phyloP scores from a whole-genome alignment of 2,113 vertebrate genomes.

The Daubentonia madagascariensis region DNA sequence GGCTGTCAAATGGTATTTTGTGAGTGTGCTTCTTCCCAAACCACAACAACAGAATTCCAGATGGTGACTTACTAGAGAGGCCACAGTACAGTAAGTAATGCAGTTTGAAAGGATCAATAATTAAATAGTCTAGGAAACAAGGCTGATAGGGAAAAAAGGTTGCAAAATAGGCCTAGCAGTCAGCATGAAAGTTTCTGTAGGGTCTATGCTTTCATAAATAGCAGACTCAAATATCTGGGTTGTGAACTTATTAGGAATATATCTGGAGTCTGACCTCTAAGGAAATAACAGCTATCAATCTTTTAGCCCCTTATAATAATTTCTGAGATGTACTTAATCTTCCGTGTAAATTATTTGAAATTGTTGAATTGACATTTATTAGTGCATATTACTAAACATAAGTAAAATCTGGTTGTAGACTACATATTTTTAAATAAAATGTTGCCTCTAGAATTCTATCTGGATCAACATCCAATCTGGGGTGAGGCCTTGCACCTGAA shows the following conservation, averaged over 20 bases:
- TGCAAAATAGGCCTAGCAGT: not conserved
- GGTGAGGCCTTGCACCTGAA: not conserved
- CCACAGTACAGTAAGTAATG: not conserved
- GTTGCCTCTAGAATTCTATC: not conserved
- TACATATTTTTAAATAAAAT: not conserved
- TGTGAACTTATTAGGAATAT: not conserved
- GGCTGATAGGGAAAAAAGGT: not conserved
- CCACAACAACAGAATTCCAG: not conserved
- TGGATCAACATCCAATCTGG: not conserved
- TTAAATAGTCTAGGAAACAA: not conserved
- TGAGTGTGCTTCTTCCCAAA: not conserved
- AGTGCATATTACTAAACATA: not conserved
- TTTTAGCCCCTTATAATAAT: not conserved
- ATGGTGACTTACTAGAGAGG: not conserved
- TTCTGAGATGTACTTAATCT: not conserved
- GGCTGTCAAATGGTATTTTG: not conserved
- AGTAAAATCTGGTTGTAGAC: not conserved
- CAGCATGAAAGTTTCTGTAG: not conserved
- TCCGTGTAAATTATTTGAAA: not conserved
- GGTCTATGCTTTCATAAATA: not conserved
- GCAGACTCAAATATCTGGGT: not conserved
- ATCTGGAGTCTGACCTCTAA: not conserved
- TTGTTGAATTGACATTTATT: not conserved
- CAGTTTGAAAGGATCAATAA: not conserved
- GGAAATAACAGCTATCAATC: not conserved